Evolutionary conservation across 1,140 invertebrate species (phyloP).

Genomic region (Copidosoma floridanum): DNA sequence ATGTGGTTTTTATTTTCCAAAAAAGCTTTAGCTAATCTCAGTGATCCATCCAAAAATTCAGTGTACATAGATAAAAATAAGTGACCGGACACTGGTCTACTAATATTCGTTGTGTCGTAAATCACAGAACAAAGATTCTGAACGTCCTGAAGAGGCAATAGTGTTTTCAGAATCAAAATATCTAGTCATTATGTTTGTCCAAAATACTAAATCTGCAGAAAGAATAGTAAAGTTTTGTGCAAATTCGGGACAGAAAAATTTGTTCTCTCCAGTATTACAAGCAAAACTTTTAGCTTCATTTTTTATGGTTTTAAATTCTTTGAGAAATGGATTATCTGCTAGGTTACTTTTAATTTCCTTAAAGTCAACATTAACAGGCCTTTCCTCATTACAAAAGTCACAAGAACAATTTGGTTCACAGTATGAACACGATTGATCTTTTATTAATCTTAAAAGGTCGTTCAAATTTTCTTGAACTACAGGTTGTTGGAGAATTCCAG

Average conservation of each 20-base stretch:
- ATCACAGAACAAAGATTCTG: background rate
- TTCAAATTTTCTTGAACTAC: background rate
- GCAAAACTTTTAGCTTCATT: background rate
- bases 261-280: background rate
- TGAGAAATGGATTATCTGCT: background rate
- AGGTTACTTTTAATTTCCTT: background rate
- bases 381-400: background rate
- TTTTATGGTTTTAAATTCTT: background rate
- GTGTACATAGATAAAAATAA: background rate
- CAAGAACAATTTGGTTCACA: background rate
- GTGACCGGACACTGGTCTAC: background rate
- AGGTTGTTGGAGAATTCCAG: background rate
- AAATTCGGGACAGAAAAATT: slow-evolving; percentile 4
- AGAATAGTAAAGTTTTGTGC: background rate
- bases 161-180: background rate
- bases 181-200: background rate
- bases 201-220: too few species aligned
- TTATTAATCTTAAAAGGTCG: background rate
- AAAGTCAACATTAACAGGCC: background rate
- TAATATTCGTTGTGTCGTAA: background rate
- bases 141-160: background rate
- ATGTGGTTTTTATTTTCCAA: background rate
- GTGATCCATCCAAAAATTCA: background rate
- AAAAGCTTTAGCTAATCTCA: background rate
- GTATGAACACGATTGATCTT: background rate